Conservation (phyloP, 2,797 vertebrate genomes). For the Phataginus tetradactyla region DNA sequence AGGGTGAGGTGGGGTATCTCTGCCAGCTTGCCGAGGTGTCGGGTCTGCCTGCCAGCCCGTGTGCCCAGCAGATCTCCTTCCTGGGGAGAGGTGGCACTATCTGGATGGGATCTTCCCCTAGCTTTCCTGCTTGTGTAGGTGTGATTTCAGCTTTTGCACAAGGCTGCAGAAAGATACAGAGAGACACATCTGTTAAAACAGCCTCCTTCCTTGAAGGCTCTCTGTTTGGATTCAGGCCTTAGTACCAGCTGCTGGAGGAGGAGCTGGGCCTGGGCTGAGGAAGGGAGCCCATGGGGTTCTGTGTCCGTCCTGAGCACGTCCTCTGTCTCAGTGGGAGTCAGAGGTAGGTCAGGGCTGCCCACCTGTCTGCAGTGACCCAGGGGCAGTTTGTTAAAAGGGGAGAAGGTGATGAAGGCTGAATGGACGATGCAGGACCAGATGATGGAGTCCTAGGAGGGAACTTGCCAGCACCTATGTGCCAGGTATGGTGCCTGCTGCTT, state of each 20-base stretch:
- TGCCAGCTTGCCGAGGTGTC: background rate
- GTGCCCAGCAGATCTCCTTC: background rate
- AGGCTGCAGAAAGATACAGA: slow-evolving; percentile 11
- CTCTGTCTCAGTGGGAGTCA: background rate
- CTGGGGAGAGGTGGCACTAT: background rate
- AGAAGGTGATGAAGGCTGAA: background rate
- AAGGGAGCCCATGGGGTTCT: background rate
- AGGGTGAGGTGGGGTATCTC: background rate
- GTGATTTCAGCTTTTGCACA: slow-evolving; percentile 48
- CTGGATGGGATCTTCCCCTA: background rate
- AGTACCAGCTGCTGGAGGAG: background rate
- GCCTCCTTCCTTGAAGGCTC: background rate
- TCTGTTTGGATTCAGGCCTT: background rate
- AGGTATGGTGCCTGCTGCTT: background rate
- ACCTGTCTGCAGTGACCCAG: background rate
- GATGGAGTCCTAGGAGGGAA: background rate
- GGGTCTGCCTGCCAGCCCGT: background rate
- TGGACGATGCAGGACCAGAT: background rate
- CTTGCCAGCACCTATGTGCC: background rate
- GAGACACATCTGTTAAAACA: slow-evolving; percentile 36
- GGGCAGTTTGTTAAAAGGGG: background rate
- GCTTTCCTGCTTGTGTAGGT: slow-evolving; percentile 44
- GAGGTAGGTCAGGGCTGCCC: background rate
- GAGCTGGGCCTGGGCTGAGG: background rate
- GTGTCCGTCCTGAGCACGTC: background rate